Conservation (phyloP, 2,888 invertebrate species). For the Tenthredo distinguenda region DNA sequence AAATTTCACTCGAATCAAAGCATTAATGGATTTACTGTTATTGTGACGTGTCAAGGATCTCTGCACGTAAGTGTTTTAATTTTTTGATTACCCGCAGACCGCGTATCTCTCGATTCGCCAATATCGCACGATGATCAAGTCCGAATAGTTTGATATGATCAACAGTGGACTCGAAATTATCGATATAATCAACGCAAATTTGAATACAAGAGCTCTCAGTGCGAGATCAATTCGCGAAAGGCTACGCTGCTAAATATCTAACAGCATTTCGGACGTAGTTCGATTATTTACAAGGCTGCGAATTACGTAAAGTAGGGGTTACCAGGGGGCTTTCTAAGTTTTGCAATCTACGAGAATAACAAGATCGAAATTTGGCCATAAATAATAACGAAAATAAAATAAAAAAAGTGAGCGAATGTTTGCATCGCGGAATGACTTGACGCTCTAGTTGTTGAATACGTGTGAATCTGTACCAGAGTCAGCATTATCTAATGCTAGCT, state of each 20-base stretch:
- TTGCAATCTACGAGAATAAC: not conserved
- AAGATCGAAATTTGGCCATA: not conserved
- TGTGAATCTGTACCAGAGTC: not conserved
- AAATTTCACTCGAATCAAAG: not conserved
- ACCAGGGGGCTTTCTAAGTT: not conserved
- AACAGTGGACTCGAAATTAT: not conserved
- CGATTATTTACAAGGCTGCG: not conserved
- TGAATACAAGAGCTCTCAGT: not conserved
- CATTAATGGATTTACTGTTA: not conserved
- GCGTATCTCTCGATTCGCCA: conserved; percentile 22
- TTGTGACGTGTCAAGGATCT: conserved; percentile 14
- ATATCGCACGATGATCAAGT: not conserved
- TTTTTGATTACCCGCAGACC: not conserved
- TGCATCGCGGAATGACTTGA: conserved; percentile 18
- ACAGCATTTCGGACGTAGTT: not conserved
- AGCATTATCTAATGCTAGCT: conserved; percentile 34
- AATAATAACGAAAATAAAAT: not conserved
- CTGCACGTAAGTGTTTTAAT: not conserved
- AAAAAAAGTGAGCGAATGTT: not conserved
- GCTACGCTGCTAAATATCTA: not conserved
- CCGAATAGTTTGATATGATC: not conserved
- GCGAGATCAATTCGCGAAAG: not conserved
- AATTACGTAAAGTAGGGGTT: not conserved
- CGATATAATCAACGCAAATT: not conserved
- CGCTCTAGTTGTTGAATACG: not conserved